Base-by-base conservation (phyloP, 2,888 invertebrate genomes). In the Agrochola litura region DNA sequence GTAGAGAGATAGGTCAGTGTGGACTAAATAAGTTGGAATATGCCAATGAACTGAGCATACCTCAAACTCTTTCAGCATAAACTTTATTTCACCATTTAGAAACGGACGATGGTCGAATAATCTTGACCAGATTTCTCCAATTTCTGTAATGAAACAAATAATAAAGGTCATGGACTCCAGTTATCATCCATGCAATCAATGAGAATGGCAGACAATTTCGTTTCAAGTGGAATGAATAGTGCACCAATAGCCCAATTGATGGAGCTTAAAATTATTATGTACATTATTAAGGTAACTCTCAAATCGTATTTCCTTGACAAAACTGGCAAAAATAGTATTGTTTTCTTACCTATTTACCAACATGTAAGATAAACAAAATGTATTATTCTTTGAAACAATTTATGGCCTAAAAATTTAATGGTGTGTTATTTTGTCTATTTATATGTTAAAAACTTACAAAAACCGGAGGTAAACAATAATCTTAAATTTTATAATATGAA, bases 101-200 rank as follows among this genome's bases (percentile, higher is more conserved):
- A 99, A 98, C 56, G 98, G 98, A 84, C 98, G 97, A 91, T 99
- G 99, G 94, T 99, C 98, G 95, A 99, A 98, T 79, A 99, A 96
- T 91, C 99, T 97, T 89, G 97, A 97, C 98, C 98, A 98, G 93
- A 99, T 98, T 95, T 98, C 98, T 84, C 98, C 97, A 88, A 98
- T 97, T 97, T 98, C 99, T 99, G 93, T 61, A 83, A 96, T 54
- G 9, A 95, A 76, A 60, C 52, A 79, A 80, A 82, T 43, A 77
- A 12, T 66, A 64, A 37, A 82, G 65, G 66, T 83, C 64, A 85
- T 37, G 70, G 68, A 56, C 22, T 72, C 56, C 37, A 46, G 25
- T 19, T 77, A 54, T 52, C 22, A 43, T 46, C 16, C 61, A 56
- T 63, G 46, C 19, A 64, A 79, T 22, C 12, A 30, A 30, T 43